A percentile compares a stretch with the other conserved stretches of the same genome.
Evolutionary conservation across 2,113 vertebrate species (phyloP).

Genomic region (Poicephalus gulielmi): DNA sequence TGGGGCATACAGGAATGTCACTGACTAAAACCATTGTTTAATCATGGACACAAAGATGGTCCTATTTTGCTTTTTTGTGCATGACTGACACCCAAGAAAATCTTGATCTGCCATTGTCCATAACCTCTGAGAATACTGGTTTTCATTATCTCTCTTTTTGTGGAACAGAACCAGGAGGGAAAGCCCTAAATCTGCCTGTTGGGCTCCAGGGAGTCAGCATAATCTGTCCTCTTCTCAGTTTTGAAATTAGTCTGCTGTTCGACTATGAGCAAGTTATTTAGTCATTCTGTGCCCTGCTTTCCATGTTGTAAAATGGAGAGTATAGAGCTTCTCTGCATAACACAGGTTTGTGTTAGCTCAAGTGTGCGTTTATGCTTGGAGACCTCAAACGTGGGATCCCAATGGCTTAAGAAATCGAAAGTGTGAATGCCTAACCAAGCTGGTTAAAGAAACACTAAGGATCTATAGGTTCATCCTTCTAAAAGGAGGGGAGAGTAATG

Average conservation of each 20-base stretch:
- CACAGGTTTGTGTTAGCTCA: not conserved
- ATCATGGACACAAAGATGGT: not conserved
- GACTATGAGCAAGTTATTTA: not conserved
- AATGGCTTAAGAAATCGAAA: not conserved
- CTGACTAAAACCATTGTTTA: not conserved
- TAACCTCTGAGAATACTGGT: not conserved
- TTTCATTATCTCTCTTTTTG: not conserved
- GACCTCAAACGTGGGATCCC: not conserved
- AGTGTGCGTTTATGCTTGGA: not conserved
- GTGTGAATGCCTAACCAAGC: accelerated
- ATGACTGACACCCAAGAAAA: not conserved
- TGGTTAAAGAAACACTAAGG: not conserved
- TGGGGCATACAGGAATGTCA: not conserved
- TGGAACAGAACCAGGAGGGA: not conserved
- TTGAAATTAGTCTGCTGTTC: not conserved
- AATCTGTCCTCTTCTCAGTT: not conserved
- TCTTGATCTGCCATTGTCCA: not conserved
- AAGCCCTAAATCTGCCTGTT: not conserved
- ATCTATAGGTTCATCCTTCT: not conserved
- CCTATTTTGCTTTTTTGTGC: not conserved
- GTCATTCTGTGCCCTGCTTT: not conserved
- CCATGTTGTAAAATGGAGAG: not conserved
- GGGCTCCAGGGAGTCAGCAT: not conserved
- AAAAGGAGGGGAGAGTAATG: not conserved
- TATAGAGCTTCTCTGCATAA: not conserved